These are phyloP conservation scores for Ceyx margarethae DNA, from an alignment of 2,113 vertebrate genomes.

Conservation along the genomic window DNA sequence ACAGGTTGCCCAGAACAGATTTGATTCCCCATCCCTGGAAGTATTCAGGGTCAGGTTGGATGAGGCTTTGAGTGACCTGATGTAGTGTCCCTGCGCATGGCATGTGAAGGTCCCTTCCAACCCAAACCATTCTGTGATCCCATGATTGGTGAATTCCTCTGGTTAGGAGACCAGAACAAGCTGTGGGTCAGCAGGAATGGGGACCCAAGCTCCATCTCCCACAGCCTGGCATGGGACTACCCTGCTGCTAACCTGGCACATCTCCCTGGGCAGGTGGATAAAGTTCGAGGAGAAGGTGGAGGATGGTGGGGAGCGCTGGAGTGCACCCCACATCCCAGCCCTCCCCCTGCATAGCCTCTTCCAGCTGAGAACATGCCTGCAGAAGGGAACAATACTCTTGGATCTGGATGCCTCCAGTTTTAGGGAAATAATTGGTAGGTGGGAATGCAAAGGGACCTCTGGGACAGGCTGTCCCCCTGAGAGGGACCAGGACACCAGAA, in stretches of 20 bases:
- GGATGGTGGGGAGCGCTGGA: conserved; percentile 74
- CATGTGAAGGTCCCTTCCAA: not conserved
- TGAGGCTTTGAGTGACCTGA: accelerated
- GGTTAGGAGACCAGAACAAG: accelerated
- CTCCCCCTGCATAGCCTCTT: conserved; percentile 73
- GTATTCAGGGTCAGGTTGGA: not conserved
- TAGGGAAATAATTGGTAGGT: conserved; percentile 73
- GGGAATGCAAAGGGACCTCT: not conserved
- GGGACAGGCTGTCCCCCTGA: not conserved
- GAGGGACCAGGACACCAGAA: not conserved
- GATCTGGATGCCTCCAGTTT: conserved; percentile 69
- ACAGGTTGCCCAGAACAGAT: not conserved
- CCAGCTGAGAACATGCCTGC: conserved; percentile 61
- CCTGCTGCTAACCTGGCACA: not conserved
- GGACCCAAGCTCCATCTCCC: not conserved
- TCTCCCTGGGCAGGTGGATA: conserved; percentile 72
- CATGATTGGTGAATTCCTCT: not conserved
- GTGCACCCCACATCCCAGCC: conserved; percentile 69
- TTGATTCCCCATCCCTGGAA: not conserved
- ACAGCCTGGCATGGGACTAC: not conserved
- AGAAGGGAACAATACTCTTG: conserved; percentile 40
- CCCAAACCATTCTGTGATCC: not conserved
- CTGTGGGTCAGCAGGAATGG: not conserved
- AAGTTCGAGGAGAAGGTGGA: conserved; percentile 81
- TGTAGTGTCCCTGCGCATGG: not conserved